Base-by-base conservation (phyloP, 1,140 invertebrate genomes). In the Papilio glaucus region DNA sequence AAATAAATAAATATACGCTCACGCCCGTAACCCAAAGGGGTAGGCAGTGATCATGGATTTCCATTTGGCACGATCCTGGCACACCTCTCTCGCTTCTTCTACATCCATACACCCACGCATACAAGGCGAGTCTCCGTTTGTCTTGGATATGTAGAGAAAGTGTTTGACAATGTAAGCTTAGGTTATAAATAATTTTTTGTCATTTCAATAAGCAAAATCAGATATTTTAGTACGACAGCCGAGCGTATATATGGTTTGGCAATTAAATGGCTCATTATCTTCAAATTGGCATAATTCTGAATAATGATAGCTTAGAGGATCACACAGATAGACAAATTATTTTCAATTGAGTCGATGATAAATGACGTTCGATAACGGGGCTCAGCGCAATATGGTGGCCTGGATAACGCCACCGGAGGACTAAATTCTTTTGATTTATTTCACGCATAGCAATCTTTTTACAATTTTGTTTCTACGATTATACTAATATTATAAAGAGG, bases 271-370 rank as follows among this genome's bases (percentile, higher is more conserved):
- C 49, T 12, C 9, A 24, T 24, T 24, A 24, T 57, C 49, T 10
- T 57, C 49, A 24, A 57, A 10, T 57, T 21, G 49, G 4, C 24
- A 26, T 57, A 57, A 57, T 24, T 57, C 49, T 57, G 49, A 57
- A 57, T 57, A 57, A 57, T 57, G 49, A 57, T 57, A 57, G 21
- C 49, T 57, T 9, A 24, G n/a, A 15, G 18, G 21, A 12, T 57
- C 49, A 24, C 49, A 57, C 65, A 45, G 33, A 69, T 49, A 49
- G 37, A 73, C 65, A 60, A 73, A 69, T 73, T 73, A 73, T 73
- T 61, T 73, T 73, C 72, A 73, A 73, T 73, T 18, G 72, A 62
- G 49, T 45, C 37, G 21, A 18, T 57, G 18, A 57, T 57, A 57
- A 24, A 57, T 57, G 21, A 57, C 49, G 18, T 57, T 57, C 49